phyloP scores from a whole-genome alignment of 1,140 invertebrate genomes.

The Nymphalis io region DNA sequence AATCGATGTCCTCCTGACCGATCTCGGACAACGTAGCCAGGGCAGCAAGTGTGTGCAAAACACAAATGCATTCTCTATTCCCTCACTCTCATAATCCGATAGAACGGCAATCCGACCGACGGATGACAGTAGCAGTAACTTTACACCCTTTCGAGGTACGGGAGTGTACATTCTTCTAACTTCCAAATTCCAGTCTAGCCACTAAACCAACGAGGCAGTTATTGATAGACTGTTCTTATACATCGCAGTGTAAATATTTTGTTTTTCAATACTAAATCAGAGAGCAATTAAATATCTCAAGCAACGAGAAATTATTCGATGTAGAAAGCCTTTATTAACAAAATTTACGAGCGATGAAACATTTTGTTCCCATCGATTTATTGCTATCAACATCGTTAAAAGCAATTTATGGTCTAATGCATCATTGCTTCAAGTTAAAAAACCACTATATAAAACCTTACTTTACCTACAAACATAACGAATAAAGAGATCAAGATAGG shows the following conservation, averaged over 20 bases:
- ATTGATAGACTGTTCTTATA: not conserved
- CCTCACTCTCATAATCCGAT: no score
- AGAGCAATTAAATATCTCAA: not conserved
- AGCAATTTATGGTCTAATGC: conserved; percentile 16
- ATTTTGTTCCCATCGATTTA: conserved; percentile 19
- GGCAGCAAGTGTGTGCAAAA: no score
- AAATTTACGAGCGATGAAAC: conserved; percentile 4
- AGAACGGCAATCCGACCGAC: no score
- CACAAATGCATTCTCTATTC: no score
- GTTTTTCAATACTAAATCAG: not conserved
- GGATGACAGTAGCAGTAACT: no score
- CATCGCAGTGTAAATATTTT: not conserved
- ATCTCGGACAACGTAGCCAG: no score
- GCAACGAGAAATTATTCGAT: not conserved
- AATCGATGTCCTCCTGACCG: no score
- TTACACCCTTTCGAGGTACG: no score
- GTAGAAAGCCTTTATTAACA: conserved; percentile 6
- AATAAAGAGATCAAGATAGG: conserved; percentile 7
- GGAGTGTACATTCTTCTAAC: no score
- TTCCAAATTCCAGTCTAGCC: no score
- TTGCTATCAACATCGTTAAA: conserved; percentile 17
- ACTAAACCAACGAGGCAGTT: no score
- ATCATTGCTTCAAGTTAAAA: conserved; percentile 13
- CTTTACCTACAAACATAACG: not conserved
- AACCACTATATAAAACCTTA: conserved; percentile 11